Conservation (phyloP, 1,140 invertebrate genomes). For the Pissodes strobi region DNA sequence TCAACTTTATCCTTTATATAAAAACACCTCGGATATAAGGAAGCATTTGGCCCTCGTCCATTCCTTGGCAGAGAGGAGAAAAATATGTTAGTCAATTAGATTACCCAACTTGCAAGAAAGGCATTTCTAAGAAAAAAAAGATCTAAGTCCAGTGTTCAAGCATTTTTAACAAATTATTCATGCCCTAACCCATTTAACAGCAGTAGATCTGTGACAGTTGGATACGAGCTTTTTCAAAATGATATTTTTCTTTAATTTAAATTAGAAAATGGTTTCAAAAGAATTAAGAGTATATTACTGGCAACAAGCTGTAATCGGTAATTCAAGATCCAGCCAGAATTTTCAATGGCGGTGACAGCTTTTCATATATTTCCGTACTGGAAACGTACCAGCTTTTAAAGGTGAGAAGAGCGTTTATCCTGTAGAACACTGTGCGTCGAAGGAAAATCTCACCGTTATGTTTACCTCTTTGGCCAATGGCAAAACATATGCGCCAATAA, state of each 20-base stretch:
- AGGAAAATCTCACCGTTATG: constrained; percentile 48
- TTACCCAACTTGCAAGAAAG: constrained; percentile 11
- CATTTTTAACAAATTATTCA: constrained; percentile 11
- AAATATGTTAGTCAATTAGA: constrained; percentile 24
- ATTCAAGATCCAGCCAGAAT: background rate
- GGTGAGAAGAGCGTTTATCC: constrained; percentile 51
- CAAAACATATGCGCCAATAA: constrained; percentile 39
- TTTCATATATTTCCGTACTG: constrained; percentile 50
- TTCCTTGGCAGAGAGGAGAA: constrained; percentile 14
- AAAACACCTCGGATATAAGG: background rate
- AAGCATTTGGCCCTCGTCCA: background rate
- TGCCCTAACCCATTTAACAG: constrained; percentile 42
- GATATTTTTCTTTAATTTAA: constrained; percentile 37
- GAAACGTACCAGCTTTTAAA: constrained; percentile 47
- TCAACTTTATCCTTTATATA: background rate
- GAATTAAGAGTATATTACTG: too few species aligned
- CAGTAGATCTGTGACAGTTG: constrained; percentile 45
- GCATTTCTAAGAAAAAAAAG: constrained; percentile 26
- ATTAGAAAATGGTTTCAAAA: too few species aligned
- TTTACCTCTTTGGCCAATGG: constrained; percentile 47
- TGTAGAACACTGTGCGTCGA: constrained; percentile 43
- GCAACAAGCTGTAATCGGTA: background rate
- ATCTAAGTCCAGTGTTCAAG: constrained; percentile 12
- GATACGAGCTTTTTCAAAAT: constrained; percentile 47
- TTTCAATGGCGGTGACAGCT: constrained; percentile 17